phyloP scores from a whole-genome alignment of 2,113 vertebrate species.

The Campylomormyrus tamandua region DNA sequence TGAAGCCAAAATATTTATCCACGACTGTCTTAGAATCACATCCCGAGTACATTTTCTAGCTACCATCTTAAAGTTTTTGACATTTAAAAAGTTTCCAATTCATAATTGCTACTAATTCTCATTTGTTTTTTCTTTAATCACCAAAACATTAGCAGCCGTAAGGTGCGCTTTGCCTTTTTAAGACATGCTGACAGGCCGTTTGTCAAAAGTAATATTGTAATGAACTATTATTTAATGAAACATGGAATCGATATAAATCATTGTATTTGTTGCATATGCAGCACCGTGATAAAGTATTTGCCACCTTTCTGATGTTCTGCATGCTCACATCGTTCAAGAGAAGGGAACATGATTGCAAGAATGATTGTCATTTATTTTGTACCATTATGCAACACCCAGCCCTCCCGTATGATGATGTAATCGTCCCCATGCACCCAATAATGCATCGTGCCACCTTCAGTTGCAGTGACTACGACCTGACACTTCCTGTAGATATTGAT shows the following conservation, averaged over 20 bases:
- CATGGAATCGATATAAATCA: not conserved
- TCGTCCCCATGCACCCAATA: not conserved
- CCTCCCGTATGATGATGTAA: not conserved
- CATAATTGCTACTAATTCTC: not conserved
- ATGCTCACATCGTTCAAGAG: not conserved
- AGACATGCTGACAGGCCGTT: not conserved
- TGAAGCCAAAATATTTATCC: not conserved
- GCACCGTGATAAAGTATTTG: not conserved
- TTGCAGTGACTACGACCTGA: not conserved
- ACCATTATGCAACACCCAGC: not conserved
- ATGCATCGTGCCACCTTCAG: not conserved
- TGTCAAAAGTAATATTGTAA: conserved; percentile 1
- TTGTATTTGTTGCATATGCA: not conserved
- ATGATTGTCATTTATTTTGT: not conserved
- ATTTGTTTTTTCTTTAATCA: not conserved
- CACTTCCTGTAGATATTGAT: not conserved
- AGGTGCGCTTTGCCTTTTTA: not conserved
- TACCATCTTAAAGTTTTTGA: not conserved
- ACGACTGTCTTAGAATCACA: not conserved
- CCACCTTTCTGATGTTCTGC: not conserved
- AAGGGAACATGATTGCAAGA: not conserved
- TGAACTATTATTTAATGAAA: not conserved
- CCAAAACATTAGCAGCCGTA: not conserved
- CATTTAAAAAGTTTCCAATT: not conserved
- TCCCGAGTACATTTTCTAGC: not conserved